Evolutionary conservation across 2,888 invertebrate species (phyloP).

Genomic region (Sipunculus nudus): DNA sequence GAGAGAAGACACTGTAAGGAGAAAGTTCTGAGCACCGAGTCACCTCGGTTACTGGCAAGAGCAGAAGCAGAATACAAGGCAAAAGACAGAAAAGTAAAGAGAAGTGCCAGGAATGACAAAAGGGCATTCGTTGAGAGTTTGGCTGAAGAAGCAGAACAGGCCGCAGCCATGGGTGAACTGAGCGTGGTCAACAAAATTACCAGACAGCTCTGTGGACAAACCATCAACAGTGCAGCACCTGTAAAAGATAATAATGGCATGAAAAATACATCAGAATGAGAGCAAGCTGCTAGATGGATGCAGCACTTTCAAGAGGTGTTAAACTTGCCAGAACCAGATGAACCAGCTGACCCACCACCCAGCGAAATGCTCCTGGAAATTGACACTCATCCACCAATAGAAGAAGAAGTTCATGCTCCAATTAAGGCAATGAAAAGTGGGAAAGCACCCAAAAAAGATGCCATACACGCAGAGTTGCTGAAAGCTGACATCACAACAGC

Average conservation of each 20-base stretch:
- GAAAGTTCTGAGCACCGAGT: too few species aligned
- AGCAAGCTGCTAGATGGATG: conserved; percentile 4
- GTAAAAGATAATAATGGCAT: conserved; percentile 6
- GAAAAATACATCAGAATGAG: background rate
- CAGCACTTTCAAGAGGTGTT: conserved; percentile 2
- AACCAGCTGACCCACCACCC: background rate
- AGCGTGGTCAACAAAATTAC: background rate
- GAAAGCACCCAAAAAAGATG: conserved; percentile 1
- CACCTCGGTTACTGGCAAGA: too few species aligned
- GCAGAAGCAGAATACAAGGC: too few species aligned
- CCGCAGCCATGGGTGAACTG: background rate
- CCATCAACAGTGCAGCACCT: background rate
- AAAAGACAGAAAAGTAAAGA: too few species aligned
- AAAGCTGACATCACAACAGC: background rate
- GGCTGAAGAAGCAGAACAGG: conserved; percentile 7
- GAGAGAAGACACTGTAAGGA: too few species aligned
- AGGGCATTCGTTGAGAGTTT: background rate
- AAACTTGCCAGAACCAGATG: conserved; percentile 1
- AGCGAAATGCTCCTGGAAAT: background rate
- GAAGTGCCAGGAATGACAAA: conserved; percentile 1
- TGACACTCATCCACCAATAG: background rate
- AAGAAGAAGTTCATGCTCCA: background rate
- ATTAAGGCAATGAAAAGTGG: background rate
- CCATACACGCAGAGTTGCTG: background rate
- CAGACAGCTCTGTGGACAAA: background rate